phyloP scores from a whole-genome alignment of 35 echinoderm and acorn worm species.

The Holothuria glaberrima region DNA sequence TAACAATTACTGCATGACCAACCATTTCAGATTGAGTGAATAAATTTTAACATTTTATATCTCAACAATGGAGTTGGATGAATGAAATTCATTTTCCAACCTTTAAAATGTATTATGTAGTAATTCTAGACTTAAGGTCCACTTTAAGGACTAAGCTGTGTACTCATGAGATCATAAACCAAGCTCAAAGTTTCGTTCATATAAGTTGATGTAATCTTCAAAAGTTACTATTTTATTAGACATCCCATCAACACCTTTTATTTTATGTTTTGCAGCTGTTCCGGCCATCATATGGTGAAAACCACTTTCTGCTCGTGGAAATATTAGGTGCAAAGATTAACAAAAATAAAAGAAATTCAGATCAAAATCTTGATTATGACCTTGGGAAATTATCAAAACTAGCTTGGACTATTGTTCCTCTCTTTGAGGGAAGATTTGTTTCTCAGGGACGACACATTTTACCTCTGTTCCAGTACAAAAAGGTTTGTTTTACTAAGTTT shows the following conservation, averaged over 20 bases:
- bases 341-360: neutral
- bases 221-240: too few species aligned
- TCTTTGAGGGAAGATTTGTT: constrained; percentile 64
- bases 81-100: too few species aligned
- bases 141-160: too few species aligned
- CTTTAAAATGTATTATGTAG: too few species aligned
- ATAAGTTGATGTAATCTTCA: too few species aligned
- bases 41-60: too few species aligned
- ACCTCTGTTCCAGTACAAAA: constrained; percentile 66
- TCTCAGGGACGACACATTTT: constrained; percentile 68
- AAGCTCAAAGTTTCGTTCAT: too few species aligned
- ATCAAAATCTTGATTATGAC: neutral
- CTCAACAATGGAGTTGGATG: too few species aligned
- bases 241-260: neutral
- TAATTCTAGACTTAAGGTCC: too few species aligned
- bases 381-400: constrained; percentile 49
- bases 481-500: neutral
- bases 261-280: constrained; percentile 52
- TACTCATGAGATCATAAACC: too few species aligned
- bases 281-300: constrained; percentile 37
- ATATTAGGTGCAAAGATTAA: neutral
- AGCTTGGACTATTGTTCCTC: constrained; percentile 72
- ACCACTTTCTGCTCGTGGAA: neutral
- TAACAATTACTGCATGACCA: too few species aligned
- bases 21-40: too few species aligned